phyloP scores from a whole-genome alignment of 2,797 vertebrate species.

The Artibeus lituratus region DNA sequence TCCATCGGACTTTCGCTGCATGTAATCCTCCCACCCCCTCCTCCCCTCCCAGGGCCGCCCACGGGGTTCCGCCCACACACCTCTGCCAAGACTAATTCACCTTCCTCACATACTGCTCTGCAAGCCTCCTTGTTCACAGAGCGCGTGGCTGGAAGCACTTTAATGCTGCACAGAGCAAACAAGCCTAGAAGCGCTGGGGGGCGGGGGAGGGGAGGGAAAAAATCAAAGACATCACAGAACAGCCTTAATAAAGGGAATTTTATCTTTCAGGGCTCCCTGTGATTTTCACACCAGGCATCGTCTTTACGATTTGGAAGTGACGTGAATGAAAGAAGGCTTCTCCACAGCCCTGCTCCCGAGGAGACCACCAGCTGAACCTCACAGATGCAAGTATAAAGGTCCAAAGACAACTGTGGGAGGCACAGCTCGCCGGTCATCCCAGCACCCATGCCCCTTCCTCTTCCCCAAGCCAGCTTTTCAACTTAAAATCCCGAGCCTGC shows the following conservation, averaged over 20 bases:
- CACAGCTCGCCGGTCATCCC: neutral
- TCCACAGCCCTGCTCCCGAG: neutral
- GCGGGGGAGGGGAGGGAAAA: neutral
- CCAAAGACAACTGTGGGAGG: neutral
- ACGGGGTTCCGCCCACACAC: neutral
- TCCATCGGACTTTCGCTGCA: neutral
- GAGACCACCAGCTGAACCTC: neutral
- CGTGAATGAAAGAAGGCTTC: neutral
- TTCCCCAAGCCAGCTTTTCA: neutral
- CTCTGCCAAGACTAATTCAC: constrained; percentile 37
- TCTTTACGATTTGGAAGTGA: neutral
- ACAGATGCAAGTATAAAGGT: neutral
- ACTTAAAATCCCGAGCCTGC: neutral
- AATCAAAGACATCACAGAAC: neutral
- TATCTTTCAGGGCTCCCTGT: neutral
- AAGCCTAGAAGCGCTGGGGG: neutral
- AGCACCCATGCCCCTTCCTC: neutral
- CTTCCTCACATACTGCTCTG: neutral
- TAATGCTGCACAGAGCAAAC: constrained; percentile 9
- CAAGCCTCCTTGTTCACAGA: neutral
- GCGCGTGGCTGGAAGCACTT: neutral
- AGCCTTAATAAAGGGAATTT: neutral
- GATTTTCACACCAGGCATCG: neutral
- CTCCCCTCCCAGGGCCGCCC: neutral
- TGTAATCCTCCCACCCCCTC: neutral